Evolutionary conservation across 2,888 invertebrate species (phyloP), one percentile per base, ranked within the genome.

Genomic region (Andrena praecox): DNA sequence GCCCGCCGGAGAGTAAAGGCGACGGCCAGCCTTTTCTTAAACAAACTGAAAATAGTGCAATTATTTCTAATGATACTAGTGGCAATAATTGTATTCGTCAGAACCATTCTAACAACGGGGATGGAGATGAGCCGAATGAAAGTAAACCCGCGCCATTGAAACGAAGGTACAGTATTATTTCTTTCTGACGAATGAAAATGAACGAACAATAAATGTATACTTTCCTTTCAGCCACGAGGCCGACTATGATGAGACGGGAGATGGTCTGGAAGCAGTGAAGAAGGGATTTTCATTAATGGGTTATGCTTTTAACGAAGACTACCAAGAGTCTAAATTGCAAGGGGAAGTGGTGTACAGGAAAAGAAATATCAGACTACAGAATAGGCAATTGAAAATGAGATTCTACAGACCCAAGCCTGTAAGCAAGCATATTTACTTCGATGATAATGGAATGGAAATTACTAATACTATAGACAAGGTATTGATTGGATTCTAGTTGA

Each of bases 241-340:
- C 60, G 94, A 94, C 78, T 93, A 93, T 8, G 95, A 95, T 52
- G 95, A 95, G 83, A 90, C 91, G n/a, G 92, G 92, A 2, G 93
- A 94, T n/a, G 93, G 93, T 67, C 85, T 93, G n/a, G 95, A 96
- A 81, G 95, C 95, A 77, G 95, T 96, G 16, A 96, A 95, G 87
- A 95, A 95, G 16, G 96, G 96, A 0, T 96, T 97, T 89, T 95
- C 95, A 87, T 93, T 96, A 75, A 96, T 97, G 95, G 96, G 96
- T 0, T 94, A 92, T 80, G 91, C 92, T 33, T 93, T 91, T 77
- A 91, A 91, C 50, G 87, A 92, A 66, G 88, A 90, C 85, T 80
- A 91, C 74, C 88, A 89, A 59, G 89, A 92, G 85, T 88, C 79
- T 75, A 93, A 92, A 85, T 86, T 93, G 20, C 92, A 93, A 87